These are phyloP conservation scores for Malacoraja senta DNA, from an alignment of 2,797 vertebrate genomes.

Conservation along the genomic window DNA sequence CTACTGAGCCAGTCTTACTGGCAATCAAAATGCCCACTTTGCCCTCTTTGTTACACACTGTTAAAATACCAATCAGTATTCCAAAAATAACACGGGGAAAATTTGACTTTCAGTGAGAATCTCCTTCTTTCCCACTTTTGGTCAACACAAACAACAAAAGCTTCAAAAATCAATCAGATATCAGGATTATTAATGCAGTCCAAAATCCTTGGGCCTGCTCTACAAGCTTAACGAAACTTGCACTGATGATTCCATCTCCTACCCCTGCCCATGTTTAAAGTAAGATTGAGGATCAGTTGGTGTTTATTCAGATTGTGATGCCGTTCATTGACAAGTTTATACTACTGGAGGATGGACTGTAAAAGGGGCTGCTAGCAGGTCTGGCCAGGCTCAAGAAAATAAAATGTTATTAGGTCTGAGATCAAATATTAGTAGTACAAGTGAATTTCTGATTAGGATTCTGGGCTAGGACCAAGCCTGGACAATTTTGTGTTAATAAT, in stretches of 20 bases:
- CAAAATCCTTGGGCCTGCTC: neutral
- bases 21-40: neutral
- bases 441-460: neutral
- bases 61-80: neutral
- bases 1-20: neutral
- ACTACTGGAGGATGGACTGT: neutral
- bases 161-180: neutral
- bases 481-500: neutral
- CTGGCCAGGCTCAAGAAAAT: neutral
- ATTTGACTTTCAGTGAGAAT: neutral
- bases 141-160: neutral
- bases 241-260: neutral
- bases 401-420: neutral
- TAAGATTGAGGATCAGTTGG: neutral
- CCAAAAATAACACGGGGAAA: neutral
- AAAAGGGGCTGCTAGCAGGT: neutral
- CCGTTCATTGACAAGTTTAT: neutral
- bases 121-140: neutral
- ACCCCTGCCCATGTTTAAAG: neutral
- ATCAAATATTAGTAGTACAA: neutral
- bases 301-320: neutral
- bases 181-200: neutral
- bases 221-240: neutral
- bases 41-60: neutral
- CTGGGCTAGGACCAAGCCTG: neutral